phyloP scores from a whole-genome alignment of 2,888 invertebrate genomes.

The Machimus atricapillus region DNA sequence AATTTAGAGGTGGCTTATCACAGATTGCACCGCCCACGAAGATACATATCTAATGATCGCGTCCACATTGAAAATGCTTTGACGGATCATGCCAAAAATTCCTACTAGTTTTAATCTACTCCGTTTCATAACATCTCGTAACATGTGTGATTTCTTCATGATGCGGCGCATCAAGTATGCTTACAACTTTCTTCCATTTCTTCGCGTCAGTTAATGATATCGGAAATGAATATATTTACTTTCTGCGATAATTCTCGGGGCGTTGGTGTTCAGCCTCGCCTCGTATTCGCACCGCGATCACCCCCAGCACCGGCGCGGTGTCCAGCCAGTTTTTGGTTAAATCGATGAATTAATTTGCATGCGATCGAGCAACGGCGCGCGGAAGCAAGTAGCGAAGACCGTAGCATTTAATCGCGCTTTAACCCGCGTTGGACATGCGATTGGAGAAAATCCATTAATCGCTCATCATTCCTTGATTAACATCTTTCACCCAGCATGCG shows the following conservation, averaged over 20 bases:
- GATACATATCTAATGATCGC: not conserved
- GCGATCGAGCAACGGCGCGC: not conserved
- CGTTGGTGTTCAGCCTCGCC: not conserved
- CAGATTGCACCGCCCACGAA: not conserved
- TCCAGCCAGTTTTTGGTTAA: not conserved
- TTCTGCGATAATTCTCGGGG: not conserved
- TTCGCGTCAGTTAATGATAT: not conserved
- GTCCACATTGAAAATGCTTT: not conserved
- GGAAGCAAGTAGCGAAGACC: not conserved
- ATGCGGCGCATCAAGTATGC: not conserved
- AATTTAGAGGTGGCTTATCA: not conserved
- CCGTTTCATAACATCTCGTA: not conserved
- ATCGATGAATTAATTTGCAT: constrained; percentile 19
- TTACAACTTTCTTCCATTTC: constrained; percentile 21
- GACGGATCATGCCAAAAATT: not conserved
- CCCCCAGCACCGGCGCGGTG: not conserved
- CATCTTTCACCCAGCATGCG: constrained; percentile 3
- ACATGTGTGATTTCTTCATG: not conserved
- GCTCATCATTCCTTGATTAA: constrained; percentile 14
- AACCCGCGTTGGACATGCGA: not conserved
- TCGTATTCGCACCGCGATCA: not conserved
- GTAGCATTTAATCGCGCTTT: not conserved
- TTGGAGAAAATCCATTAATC: not conserved
- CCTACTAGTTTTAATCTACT: not conserved
- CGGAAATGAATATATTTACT: constrained; percentile 9